These are phyloP conservation scores for Oligia latruncula DNA, from an alignment of 2,888 invertebrate species.

Conservation along the genomic window DNA sequence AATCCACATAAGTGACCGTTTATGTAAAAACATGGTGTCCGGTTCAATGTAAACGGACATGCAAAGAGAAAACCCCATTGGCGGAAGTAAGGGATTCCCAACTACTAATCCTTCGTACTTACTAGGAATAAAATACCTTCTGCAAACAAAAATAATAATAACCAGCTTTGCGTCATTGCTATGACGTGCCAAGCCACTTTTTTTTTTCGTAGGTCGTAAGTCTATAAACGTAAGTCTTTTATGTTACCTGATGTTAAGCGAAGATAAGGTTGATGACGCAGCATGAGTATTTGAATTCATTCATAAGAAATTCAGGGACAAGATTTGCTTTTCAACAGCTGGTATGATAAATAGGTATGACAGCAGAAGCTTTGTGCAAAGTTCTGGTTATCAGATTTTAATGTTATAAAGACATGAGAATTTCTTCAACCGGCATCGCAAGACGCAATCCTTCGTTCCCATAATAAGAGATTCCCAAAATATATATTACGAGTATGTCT, in stretches of 20 bases:
- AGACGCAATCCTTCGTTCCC: background rate
- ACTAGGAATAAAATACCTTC: conserved; percentile 14
- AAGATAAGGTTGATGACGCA: conserved; percentile 21
- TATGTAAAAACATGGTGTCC: conserved; percentile 23
- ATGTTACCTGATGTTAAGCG: conserved; percentile 2
- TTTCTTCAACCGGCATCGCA: background rate
- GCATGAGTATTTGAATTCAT: background rate
- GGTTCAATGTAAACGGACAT: conserved; percentile 25
- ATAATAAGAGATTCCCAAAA: background rate
- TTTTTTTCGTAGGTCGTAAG: background rate
- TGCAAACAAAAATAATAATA: conserved; percentile 22
- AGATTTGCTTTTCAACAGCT: background rate
- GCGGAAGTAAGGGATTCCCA: conserved; percentile 66
- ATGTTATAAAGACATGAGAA: background rate
- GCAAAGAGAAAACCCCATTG: conserved; percentile 58
- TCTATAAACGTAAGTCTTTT: no score
- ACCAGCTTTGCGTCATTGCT: conserved; percentile 32
- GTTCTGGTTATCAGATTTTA: background rate
- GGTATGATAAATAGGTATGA: background rate
- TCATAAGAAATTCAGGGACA: background rate
- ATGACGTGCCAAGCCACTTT: conserved; percentile 30
- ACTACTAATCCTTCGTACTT: conserved; percentile 18
- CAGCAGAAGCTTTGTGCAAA: background rate
- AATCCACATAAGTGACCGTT: background rate
- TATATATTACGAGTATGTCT: background rate